phyloP scores from a whole-genome alignment of 2,113 vertebrate species.

The Carettochelys insculpta region DNA sequence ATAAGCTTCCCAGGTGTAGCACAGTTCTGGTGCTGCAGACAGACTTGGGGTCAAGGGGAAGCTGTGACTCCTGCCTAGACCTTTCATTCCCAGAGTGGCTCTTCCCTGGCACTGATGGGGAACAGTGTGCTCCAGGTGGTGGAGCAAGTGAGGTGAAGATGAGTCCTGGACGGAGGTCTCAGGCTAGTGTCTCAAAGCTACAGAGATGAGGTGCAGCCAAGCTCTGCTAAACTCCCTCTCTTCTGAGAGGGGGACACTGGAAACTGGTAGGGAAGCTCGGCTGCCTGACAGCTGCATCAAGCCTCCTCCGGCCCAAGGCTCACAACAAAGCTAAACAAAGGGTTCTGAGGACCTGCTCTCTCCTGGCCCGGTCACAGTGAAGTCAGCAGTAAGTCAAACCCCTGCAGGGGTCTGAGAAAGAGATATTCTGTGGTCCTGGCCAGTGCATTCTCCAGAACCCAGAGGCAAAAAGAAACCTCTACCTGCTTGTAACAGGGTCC shows the following conservation, averaged over 20 bases:
- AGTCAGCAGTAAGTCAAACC: no score
- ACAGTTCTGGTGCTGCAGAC: not conserved
- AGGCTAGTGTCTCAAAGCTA: not conserved
- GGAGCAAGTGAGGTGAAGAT: not conserved
- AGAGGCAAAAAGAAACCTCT: no score
- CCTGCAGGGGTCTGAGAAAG: no score
- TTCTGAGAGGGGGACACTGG: rapidly evolving
- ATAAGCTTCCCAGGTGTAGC: not conserved
- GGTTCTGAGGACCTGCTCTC: not conserved
- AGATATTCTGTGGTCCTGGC: no score
- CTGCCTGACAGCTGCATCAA: not conserved
- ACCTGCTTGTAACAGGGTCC: no score
- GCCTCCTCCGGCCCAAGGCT: not conserved
- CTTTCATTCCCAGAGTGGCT: not conserved
- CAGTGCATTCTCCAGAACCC: no score
- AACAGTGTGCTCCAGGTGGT: no score
- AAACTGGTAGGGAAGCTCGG: not conserved
- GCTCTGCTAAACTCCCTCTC: not conserved
- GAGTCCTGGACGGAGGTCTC: not conserved
- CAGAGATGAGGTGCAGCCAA: not conserved
- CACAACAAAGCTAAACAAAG: not conserved
- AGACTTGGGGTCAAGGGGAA: not conserved
- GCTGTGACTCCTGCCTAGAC: no score
- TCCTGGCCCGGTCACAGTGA: no score
- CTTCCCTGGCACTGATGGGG: not conserved